Evolutionary conservation across 2,797 vertebrate species (phyloP), one percentile per base, ranked within the genome.

Genomic region (Fistularia commersonii): DNA sequence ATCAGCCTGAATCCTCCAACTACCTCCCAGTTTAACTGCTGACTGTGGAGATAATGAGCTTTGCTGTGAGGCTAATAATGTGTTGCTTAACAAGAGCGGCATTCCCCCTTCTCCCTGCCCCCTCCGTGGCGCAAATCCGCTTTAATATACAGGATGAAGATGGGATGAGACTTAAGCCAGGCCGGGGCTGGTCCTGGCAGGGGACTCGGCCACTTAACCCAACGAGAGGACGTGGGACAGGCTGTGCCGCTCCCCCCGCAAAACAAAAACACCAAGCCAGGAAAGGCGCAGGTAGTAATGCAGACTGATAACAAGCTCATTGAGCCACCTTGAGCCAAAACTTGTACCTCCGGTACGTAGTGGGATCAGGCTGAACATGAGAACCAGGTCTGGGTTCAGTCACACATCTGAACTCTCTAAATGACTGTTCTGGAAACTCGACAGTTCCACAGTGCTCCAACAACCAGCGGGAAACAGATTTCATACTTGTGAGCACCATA

Each of bases 31-130:
- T 32, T 76, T 48, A 77, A 59, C 45, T 33, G 42, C 50, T 35
- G 3, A 3, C 15, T 46, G 48, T 51, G 54, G 33, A 23, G 8
- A 23, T 85, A 88, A 85, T 66, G 58, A 72, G 82, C 69, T 89
- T 85, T 64, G 49, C 63, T 61, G 57, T 13, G 23, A 57, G 54
- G 72, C 72, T 58, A 77, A 76, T 78, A 72, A 81, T 54, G 51
- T 32, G 55, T 81, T 83, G 71, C 55, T 41, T 64, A 87, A 84
- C 53, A 48, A 55, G 67, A 23, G 56, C 45, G 69, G 65, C 55
- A 0, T 8, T 23, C 1, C 5, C 59, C 61, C n/a, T n/a, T n/a
- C n/a, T 39, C 61, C 50, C 44, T 53, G 48, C 57, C 54, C 12
- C 33, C 33, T 6, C 3, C 6, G 0, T 8, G 11, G 3, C 34